Percentiles rank a stretch among this genome's conserved stretches.
These are phyloP conservation scores for Escarpia spicata DNA, from an alignment of 2,888 invertebrate genomes.

Conservation along the genomic window DNA sequence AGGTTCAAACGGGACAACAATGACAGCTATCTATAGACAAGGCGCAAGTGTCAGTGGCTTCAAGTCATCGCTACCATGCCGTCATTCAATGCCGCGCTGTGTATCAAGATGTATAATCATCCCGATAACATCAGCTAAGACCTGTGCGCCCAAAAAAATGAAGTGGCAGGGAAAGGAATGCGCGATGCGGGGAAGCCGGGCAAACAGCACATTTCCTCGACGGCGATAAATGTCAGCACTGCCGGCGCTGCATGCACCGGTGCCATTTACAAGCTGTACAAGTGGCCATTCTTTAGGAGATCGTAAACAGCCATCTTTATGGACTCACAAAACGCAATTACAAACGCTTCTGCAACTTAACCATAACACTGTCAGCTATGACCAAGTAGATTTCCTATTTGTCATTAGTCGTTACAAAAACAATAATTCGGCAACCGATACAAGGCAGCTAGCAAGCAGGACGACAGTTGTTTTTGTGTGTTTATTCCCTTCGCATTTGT, in stretches of 20 bases:
- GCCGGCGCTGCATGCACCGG: neutral
- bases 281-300: slow-evolving; percentile 11
- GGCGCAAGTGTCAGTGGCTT: neutral
- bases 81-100: neutral
- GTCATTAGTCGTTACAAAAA: neutral
- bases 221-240: neutral
- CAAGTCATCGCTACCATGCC: neutral
- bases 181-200: neutral
- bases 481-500: neutral
- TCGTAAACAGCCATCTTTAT: slow-evolving; percentile 5
- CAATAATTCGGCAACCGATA: neutral
- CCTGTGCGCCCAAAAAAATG: neutral
- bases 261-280: neutral
- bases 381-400: neutral
- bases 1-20: neutral
- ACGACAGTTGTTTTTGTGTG: neutral
- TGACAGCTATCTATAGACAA: neutral
- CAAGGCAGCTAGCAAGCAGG: neutral
- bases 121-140: neutral
- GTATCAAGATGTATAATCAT: slow-evolving; percentile 10
- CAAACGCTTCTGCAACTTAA: neutral
- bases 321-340: neutral
- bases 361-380: neutral
- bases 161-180: slow-evolving; percentile 5
- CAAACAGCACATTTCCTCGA: neutral